Conservation (phyloP, 2,888 invertebrate species). For the Mylabris sibirica region DNA sequence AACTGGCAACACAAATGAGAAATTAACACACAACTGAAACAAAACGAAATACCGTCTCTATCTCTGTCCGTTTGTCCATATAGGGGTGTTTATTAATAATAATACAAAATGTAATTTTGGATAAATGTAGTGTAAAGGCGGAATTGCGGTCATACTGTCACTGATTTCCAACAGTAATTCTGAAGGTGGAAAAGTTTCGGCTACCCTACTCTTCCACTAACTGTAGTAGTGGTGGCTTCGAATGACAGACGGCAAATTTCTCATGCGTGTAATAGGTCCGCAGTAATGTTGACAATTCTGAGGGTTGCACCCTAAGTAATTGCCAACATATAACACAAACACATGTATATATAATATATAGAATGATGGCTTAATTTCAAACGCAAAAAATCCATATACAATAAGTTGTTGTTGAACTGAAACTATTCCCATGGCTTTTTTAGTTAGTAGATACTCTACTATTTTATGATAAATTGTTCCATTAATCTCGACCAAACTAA, state of each 20-base stretch:
- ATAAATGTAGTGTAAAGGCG: conserved; percentile 32
- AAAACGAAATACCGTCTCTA: neutral
- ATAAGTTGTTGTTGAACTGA: neutral
- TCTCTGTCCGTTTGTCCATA: neutral
- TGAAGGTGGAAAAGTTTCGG: conserved; percentile 27
- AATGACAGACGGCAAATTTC: conserved; percentile 34
- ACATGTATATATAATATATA: no score
- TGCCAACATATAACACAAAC: neutral
- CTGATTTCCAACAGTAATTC: conserved; percentile 11
- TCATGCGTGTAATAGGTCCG: conserved; percentile 33
- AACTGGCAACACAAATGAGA: neutral
- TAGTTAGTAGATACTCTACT: no score
- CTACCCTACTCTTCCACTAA: neutral
- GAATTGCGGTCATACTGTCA: conserved; percentile 33
- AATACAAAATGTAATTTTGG: conserved; percentile 31
- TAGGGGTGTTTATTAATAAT: conserved; percentile 29
- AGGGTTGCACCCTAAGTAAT: neutral
- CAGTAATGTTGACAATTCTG: conserved; percentile 16
- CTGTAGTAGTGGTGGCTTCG: neutral
- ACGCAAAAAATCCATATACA: no score
- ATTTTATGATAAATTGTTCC: conserved; percentile 15
- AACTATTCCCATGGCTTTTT: neutral
- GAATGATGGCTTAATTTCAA: no score
- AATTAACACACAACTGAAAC: neutral
- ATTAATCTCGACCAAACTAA: neutral